Evolutionary conservation across 2,888 invertebrate species (phyloP), one percentile per base, ranked within the genome.

Genomic region (Drosophila sordidula): DNA sequence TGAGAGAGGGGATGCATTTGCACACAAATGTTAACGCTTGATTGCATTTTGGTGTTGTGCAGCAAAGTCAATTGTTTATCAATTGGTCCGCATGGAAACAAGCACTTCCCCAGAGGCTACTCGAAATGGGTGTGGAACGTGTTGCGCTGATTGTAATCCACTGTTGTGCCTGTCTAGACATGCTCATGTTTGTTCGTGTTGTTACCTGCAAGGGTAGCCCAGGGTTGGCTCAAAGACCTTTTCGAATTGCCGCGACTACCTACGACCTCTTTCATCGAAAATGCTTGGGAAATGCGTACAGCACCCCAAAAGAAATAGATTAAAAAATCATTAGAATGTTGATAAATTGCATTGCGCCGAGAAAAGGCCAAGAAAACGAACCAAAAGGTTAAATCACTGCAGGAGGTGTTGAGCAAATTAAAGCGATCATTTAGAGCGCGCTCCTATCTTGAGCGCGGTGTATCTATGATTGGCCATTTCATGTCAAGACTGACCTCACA

Each of bases 41-140:
- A 80, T 84, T 87, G 87, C 86, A 72, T 63, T 85, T 79, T 52
- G 25, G 50, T 78, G 72, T 47, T 79, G 80, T 64, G 68, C 74
- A 62, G 36, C 55, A 62, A 69, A 87, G 79, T 83, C 81, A 83
- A 83, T 83, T 83, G 82, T 83, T 84, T 83, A 82, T 75, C 81
- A 84, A 82, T 87, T 81, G 72, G 59, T 58, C 52, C 38, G 73
- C 67, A 61, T 73, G 58, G 74, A 52, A 73, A 68, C 64, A 51
- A 52, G n/a, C 41, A 26, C 44, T 45, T 41, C 54, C 56, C 54
- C 22, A 18, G 32, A 46, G 75, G 52, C 16, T 36, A 46, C 49
- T 39, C 39, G 42, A 38, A 50, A 54, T 56, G 32, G n/a, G 22
- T 70, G 72, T 80, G 77, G 71, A 76, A 69, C 69, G 29, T 61